Conservation (phyloP, 2,113 vertebrate genomes). For the Silurus meridionalis region DNA sequence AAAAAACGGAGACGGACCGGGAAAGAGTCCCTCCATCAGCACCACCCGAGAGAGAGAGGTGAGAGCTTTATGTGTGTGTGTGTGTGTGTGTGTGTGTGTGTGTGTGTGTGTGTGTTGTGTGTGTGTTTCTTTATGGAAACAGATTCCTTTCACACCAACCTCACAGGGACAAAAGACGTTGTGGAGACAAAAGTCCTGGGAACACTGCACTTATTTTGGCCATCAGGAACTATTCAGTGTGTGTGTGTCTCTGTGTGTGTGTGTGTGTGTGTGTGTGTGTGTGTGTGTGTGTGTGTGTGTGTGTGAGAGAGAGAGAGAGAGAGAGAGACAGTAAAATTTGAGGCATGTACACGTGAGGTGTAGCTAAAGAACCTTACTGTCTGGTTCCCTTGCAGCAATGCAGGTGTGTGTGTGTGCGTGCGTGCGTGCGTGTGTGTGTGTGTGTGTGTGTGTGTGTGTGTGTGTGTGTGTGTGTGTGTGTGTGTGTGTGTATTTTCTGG, state of each 20-base stretch:
- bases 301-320: not conserved
- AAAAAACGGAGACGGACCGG: slow-evolving; percentile 53
- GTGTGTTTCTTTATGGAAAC: slow-evolving; percentile 19
- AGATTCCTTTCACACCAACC: not conserved
- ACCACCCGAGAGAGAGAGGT: slow-evolving; percentile 53
- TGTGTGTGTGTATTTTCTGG: not conserved
- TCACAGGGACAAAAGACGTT: slow-evolving; percentile 14
- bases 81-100: slow-evolving; percentile 22
- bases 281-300: not conserved
- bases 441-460: not conserved
- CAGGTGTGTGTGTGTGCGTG: not conserved
- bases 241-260: slow-evolving; percentile 27
- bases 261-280: slow-evolving; percentile 30
- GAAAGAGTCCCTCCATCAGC: slow-evolving; percentile 49
- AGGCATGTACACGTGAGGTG: not conserved
- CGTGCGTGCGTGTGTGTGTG: not conserved
- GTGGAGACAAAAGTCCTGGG: slow-evolving; percentile 14
- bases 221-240: not conserved
- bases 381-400: slow-evolving; percentile 21
- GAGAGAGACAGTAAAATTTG: not conserved
- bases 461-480: slow-evolving; percentile 14
- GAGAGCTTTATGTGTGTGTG: slow-evolving; percentile 32
- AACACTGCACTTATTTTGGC: not conserved
- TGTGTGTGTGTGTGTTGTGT: not conserved
- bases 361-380: not conserved